phyloP scores from a whole-genome alignment of 2,888 invertebrate genomes.

The Nomada fucata region DNA sequence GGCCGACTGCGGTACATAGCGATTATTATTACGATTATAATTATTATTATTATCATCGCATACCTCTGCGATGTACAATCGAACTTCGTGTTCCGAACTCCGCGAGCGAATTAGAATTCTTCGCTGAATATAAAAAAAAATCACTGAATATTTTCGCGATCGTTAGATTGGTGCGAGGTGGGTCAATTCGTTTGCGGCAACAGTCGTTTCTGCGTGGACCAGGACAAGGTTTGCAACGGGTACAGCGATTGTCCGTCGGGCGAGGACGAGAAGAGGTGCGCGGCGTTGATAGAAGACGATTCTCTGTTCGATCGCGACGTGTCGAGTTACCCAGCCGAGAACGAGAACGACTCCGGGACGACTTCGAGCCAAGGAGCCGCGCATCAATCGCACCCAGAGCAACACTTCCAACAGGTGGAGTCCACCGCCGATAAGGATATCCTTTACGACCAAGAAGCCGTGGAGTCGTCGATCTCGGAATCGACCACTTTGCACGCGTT shows the following conservation, averaged over 20 bases:
- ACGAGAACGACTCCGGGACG: neutral
- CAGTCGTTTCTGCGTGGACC: constrained; percentile 89
- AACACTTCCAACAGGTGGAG: constrained; percentile 16
- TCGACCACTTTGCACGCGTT: constrained; percentile 66
- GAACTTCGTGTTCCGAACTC: neutral
- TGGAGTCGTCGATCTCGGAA: constrained; percentile 74
- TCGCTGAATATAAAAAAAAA: neutral
- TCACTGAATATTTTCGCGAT: neutral
- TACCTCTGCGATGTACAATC: neutral
- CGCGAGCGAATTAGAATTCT: too few species aligned
- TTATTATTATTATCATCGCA: too few species aligned
- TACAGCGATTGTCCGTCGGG: constrained; percentile 89
- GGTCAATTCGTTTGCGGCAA: constrained; percentile 91
- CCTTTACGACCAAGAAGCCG: constrained; percentile 72
- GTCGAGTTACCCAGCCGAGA: neutral
- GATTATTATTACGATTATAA: too few species aligned
- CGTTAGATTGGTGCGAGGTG: constrained; percentile 90
- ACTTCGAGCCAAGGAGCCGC: neutral
- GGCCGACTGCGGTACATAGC: constrained; percentile 88
- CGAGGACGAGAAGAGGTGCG: constrained; percentile 91
- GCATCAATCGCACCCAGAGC: neutral
- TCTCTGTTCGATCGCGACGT: neutral
- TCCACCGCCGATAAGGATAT: constrained; percentile 26
- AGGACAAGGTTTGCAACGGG: constrained; percentile 89
- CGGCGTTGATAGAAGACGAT: constrained; percentile 80